A percentile compares a stretch with the other conserved stretches of the same genome.
Conservation (phyloP, 2,888 invertebrate species). For the Heliconius hortense region DNA sequence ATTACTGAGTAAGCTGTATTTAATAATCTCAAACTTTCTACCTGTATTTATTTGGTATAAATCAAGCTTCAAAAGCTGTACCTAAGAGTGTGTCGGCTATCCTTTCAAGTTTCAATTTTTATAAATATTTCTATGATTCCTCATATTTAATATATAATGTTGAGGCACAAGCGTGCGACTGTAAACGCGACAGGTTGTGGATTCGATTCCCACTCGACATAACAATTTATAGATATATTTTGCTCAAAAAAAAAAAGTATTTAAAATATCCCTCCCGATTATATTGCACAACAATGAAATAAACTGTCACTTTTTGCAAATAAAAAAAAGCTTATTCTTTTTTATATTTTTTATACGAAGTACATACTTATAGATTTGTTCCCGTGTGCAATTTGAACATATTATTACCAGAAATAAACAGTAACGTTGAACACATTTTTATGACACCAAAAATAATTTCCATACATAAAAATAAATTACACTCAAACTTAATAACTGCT, state of each 20-base stretch:
- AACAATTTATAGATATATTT: not conserved
- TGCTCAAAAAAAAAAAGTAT: not conserved
- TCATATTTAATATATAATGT: not conserved
- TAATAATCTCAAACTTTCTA: not conserved
- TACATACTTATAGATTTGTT: not conserved
- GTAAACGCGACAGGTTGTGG: too few relatives aligned
- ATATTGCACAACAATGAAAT: too few relatives aligned
- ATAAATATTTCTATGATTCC: not conserved
- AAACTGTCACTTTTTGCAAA: too few relatives aligned
- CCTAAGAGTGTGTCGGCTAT: not conserved
- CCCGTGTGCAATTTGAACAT: not conserved
- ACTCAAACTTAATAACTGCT: not conserved
- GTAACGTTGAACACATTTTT: not conserved
- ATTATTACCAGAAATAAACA: not conserved
- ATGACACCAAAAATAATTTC: not conserved
- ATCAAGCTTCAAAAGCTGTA: not conserved
- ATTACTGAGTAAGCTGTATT: not conserved
- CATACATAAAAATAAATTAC: not conserved
- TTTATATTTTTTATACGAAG: too few relatives aligned
- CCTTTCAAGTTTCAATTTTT: not conserved
- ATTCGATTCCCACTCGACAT: not conserved
- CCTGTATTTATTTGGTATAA: not conserved
- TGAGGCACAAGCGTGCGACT: too few relatives aligned
- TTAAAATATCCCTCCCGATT: too few relatives aligned
- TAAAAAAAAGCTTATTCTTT: too few relatives aligned